A percentile compares a stretch with the other conserved stretches of the same genome.
Conservation (phyloP, 2,797 vertebrate species). For the Lepidocolaptes lacrymiger region DNA sequence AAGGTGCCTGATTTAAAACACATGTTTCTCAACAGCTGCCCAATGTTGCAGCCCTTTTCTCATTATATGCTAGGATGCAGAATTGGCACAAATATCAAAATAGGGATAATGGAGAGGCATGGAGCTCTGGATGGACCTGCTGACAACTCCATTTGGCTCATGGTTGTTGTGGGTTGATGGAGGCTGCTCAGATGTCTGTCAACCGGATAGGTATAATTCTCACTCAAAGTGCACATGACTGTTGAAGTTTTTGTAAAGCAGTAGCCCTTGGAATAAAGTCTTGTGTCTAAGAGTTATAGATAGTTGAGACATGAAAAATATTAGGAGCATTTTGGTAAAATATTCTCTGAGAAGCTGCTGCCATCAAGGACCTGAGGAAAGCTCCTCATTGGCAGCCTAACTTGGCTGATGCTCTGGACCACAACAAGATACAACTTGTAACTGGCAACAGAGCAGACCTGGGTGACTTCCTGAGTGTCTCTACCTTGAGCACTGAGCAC, state of each 20-base stretch:
- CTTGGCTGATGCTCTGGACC: neutral
- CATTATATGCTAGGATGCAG: neutral
- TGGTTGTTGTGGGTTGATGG: neutral
- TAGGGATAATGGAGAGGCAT: neutral
- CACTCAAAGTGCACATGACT: neutral
- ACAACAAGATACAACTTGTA: neutral
- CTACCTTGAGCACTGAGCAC: neutral
- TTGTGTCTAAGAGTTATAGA: neutral
- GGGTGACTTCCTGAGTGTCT: neutral
- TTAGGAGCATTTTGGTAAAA: neutral
- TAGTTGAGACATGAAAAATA: neutral
- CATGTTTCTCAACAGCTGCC: neutral
- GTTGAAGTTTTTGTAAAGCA: neutral
- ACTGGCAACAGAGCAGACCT: neutral
- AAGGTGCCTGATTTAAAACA: neutral
- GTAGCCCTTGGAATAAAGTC: neutral
- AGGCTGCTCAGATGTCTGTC: neutral
- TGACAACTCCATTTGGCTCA: neutral
- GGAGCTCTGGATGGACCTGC: neutral
- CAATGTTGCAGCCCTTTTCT: neutral
- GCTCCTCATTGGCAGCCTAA: neutral
- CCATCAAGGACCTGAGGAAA: neutral
- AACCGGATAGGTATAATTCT: neutral
- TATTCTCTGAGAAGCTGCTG: neutral
- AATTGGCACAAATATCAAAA: neutral